A percentile compares a stretch with the other conserved stretches of the same genome.
phyloP scores from a whole-genome alignment of 2,113 vertebrate species.

The Alaudala cheleensis region DNA sequence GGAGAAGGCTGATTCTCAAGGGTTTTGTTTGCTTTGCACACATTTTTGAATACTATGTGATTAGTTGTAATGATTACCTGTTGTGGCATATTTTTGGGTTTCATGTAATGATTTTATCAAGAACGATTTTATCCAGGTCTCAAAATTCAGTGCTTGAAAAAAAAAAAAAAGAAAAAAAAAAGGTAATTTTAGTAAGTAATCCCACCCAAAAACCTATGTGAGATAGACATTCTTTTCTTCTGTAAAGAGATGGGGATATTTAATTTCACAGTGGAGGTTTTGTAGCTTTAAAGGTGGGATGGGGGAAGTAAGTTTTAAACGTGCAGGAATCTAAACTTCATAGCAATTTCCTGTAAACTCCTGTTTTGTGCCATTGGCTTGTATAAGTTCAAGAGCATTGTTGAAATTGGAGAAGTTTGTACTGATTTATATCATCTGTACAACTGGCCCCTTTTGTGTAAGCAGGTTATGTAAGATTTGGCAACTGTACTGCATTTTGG shows the following conservation, averaged over 20 bases:
- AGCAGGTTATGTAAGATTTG: slow-evolving; percentile 49
- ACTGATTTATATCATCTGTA: slow-evolving; percentile 28
- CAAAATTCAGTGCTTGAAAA: neutral
- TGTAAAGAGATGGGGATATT: neutral
- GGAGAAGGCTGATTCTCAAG: neutral
- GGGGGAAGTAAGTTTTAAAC: neutral
- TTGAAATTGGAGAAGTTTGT: slow-evolving; percentile 17
- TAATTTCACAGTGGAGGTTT: neutral
- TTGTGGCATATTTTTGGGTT: neutral
- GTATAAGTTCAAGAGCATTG: neutral
- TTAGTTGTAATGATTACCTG: neutral
- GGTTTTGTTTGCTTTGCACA: neutral
- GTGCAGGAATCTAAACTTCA: neutral
- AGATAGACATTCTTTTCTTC: neutral
- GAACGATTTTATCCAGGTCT: neutral
- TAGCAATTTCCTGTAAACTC: slow-evolving; percentile 32
- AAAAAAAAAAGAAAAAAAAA: neutral
- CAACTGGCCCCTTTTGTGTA: slow-evolving; percentile 7
- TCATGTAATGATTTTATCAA: neutral
- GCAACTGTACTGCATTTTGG: neutral
- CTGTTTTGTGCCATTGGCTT: slow-evolving; percentile 13
- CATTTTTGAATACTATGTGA: neutral
- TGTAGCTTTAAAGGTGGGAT: neutral
- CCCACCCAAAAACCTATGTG: no score
- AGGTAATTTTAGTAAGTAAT: neutral